These are phyloP conservation scores for Rhincodon typus DNA, from an alignment of 2,797 vertebrate genomes.

Conservation along the genomic window DNA sequence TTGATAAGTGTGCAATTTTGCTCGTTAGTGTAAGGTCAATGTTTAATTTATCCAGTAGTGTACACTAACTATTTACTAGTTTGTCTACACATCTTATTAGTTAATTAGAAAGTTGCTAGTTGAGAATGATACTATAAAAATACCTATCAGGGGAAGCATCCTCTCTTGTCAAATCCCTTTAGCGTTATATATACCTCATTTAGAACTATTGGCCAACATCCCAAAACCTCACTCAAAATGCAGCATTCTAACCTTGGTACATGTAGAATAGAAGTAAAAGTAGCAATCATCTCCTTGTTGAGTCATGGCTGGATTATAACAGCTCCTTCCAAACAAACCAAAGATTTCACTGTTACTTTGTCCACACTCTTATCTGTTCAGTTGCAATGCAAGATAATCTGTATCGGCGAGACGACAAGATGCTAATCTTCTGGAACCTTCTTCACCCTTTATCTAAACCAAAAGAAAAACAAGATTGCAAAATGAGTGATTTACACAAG, in stretches of 20 bases:
- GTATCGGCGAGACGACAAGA: neutral
- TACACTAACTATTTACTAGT: neutral
- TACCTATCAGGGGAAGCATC: too few relatives aligned
- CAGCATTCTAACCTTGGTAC: slow-evolving; percentile 67
- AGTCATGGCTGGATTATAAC: slow-evolving; percentile 60
- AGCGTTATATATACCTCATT: neutral
- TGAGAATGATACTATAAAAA: neutral
- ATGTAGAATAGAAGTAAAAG: slow-evolving; percentile 93
- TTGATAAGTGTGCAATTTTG: neutral
- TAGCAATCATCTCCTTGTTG: slow-evolving; percentile 92
- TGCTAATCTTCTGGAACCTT: neutral
- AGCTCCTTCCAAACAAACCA: neutral
- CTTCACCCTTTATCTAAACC: neutral
- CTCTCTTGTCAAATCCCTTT: too few relatives aligned
- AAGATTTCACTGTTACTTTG: neutral
- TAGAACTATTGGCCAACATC: neutral
- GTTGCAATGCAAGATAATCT: neutral
- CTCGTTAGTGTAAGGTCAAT: too few relatives aligned
- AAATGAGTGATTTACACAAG: neutral
- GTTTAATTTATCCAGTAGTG: neutral
- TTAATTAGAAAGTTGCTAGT: neutral
- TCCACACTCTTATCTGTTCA: neutral
- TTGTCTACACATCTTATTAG: neutral
- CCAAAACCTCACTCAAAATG: neutral
- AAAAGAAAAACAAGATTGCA: neutral